Base-by-base conservation (phyloP, 2,797 vertebrate genomes). In the Erithacus rubecula region DNA sequence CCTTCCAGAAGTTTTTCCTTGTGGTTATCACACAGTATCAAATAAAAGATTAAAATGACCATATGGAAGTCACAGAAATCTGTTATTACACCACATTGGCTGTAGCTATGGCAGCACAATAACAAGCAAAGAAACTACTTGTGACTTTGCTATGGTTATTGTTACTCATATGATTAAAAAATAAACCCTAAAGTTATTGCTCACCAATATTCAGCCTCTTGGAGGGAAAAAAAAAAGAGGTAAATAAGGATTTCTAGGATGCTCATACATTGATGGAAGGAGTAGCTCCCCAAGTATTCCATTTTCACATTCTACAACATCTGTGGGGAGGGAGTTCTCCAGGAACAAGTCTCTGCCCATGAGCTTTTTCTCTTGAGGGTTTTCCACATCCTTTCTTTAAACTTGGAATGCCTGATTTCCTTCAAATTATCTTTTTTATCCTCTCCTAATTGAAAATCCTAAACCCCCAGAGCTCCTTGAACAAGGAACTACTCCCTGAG, bases 141-240 rank as follows among this genome's bases (percentile, higher is more conserved):
- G 34, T 47, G 65, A 82, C 58, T 27, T 27, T 44, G 6, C 72
- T 90, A 18, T 8, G 12, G 6, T 65, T 89, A 56, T 47, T 81
- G 24, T 39, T 71, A 46, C 9, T 62, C 3, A n/a, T 27, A 39
- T 0, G 1, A 85, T 46, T 6, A 8, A 90, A n/a, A 0, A 0
- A 32, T 84, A n/a, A 0, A 0, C 2, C 11, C 23, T 39, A 8
- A 15, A 70, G 5, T 51, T 79, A 20, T 7, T 65, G 18, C 10
- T 79, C 3, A 46, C 64, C 36, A 47, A 52, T 69, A 64, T 59
- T 59, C 53, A 67, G 26, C 12, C 49, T 87, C 17, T 32, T 32
- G 62, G 11, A 24, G 10, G 21, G 41, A 58, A 43, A 17, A 79
- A 43, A 17, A 79, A 41, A 83, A 58, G 29, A 23, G 14, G 23